A percentile compares a stretch with the other conserved stretches of the same genome.
Evolutionary conservation across 2,797 vertebrate species (phyloP).

Genomic region (Labeo calbasu): DNA sequence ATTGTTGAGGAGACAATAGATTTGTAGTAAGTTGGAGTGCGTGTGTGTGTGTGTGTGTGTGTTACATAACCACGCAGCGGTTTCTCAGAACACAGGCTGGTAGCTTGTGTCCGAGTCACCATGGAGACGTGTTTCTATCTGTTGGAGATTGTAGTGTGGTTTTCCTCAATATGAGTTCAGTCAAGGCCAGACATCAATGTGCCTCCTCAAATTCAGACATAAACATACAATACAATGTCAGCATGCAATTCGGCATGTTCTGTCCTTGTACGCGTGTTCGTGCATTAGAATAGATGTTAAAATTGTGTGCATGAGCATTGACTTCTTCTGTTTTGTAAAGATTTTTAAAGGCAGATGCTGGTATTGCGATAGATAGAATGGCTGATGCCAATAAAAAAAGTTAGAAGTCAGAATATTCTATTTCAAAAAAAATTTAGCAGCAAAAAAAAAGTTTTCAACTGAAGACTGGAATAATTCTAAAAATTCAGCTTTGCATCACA

Average conservation of each 20-base stretch:
- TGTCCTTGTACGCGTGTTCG: neutral
- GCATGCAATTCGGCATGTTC: neutral
- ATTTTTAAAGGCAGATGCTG: neutral
- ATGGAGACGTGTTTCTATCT: conserved; percentile 52
- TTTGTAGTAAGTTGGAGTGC: neutral
- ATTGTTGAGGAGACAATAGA: neutral
- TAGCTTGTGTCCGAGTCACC: conserved; percentile 42
- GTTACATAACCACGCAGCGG: conserved; percentile 5
- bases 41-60: neutral
- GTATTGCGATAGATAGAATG: neutral
- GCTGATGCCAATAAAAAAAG: too few relatives aligned
- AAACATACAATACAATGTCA: neutral
- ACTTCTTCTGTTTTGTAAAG: neutral
- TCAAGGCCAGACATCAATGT: conserved; percentile 11
- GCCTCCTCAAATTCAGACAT: neutral
- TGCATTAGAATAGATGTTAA: neutral
- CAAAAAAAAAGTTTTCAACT: too few relatives aligned
- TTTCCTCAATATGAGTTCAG: conserved; percentile 35
- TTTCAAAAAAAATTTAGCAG: too few relatives aligned
- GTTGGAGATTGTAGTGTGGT: conserved; percentile 31
- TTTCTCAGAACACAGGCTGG: conserved; percentile 22
- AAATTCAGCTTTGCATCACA: too few relatives aligned
- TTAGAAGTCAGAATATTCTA: too few relatives aligned
- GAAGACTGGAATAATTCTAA: too few relatives aligned
- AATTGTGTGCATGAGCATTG: neutral